Evolutionary conservation across 2,113 vertebrate species (phyloP).

Genomic region (Cathartes aura): DNA sequence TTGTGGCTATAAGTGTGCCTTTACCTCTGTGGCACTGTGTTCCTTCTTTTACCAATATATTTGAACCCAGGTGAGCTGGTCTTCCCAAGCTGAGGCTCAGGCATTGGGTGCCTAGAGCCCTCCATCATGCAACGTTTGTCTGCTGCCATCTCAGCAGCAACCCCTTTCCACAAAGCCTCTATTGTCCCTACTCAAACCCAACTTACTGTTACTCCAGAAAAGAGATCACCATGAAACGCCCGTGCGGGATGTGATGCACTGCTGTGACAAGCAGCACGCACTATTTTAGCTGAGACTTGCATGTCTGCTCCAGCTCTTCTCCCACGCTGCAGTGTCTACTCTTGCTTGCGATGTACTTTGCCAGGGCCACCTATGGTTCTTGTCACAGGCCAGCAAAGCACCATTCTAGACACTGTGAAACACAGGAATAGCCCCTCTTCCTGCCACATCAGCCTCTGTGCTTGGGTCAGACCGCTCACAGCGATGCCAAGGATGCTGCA

Average conservation of each 20-base stretch:
- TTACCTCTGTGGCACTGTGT: background rate
- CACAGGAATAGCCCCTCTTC: background rate
- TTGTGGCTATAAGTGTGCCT: background rate
- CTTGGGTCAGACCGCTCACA: background rate
- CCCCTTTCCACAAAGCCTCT: background rate
- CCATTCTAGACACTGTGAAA: background rate
- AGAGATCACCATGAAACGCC: background rate
- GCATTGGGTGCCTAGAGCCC: background rate
- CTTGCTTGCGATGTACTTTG: background rate
- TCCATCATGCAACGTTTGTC: background rate
- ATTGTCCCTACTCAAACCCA: background rate
- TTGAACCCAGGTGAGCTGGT: background rate
- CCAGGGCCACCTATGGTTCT: background rate
- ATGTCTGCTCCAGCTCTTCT: background rate
- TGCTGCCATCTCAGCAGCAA: background rate
- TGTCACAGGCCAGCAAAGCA: background rate
- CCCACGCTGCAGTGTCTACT: fast-evolving
- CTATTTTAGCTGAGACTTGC: background rate
- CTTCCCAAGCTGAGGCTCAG: fast-evolving
- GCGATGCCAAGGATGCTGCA: background rate
- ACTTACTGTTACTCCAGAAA: background rate
- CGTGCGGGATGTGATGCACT: background rate
- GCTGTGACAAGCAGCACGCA: background rate
- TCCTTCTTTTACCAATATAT: background rate
- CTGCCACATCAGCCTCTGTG: background rate